Base-by-base conservation (phyloP, 1,140 invertebrate species). In the Pomphorhynchus laevis region DNA sequence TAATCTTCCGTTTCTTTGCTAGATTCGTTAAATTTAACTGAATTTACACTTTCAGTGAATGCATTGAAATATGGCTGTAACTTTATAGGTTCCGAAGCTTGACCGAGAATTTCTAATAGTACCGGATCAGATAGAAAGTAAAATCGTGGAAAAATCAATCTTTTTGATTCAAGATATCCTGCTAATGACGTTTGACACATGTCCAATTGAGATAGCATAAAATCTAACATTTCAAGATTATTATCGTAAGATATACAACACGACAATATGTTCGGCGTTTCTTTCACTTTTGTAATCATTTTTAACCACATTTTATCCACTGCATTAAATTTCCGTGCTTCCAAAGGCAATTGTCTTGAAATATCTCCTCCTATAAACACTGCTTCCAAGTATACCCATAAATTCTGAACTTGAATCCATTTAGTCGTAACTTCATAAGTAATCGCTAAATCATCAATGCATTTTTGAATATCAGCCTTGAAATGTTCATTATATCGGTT, bases 241-340 rank as follows among this genome's bases (percentile, higher is more conserved):
- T 80, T 67, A 56, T 91, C 80, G 49, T 91, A 80, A 4, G 76
- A 77, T 3, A 89, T 77, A 56, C 80, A 89, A 52, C 82, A 91
- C 8, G 70, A 67, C 1, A 91, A 76, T 4, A 91, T 79, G 22
- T 79, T 77, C 0, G 77, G 70, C 4, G 74, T 84, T 55, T 91
- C 80, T 51, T 84, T 75, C 0, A 76, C 77, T 34, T 34, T 38
- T 39, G 77, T 74, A 79, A 91, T 89, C 23, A 89, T 84, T 53
- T 84, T 86, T 54, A 82, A 74, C 80, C 82, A 91, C 4, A 75
- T 79, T 51, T 86, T 84, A 53, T 91, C 82, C 46, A 91, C 89
- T 62, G 80, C 84, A 20, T 72, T 74, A 57, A 89, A 91, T 17
- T 57, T 43, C 40, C 60, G 57, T 21, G 56, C 55, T 50, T 58